Evolutionary conservation across 2,113 vertebrate genomes (phyloP), one percentile per base, ranked within the genome.

Genomic region (Dendrocopos noguchii): DNA sequence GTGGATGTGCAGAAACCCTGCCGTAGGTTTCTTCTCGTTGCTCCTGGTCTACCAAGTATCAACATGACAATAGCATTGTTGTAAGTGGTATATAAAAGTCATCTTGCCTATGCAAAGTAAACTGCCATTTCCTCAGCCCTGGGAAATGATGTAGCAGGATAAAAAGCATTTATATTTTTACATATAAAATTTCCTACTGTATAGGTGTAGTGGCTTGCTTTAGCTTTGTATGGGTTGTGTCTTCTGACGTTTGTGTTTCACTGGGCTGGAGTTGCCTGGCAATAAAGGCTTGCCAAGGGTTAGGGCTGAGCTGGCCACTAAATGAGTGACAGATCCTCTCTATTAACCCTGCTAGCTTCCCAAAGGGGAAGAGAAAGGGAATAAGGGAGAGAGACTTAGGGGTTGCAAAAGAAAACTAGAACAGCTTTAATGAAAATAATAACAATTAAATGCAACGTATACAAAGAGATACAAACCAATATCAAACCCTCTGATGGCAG

Each of bases 21-120:
- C 83, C 70, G 80, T 31, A 88, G 71, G 21, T 88, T 94, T 96
- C 71, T 91, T 55, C 91, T 86, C 56, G 2, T 59, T 57, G 42
- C 78, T 93, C 25, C 73, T 20, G 46, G 21, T 65, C 34, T 60
- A 59, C 66, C 57, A 65, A 82, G 56, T 55, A 77, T 36, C 84
- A 79, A 63, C 75, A 33, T 0, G 29, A 66, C 36, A 68, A 59
- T 21, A 29, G 57, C 25, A 17, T 66, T 57, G 24, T 65, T 86
- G 7, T 6, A 67, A 59, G 71, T 9, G 25, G 68, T 4, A 67
- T 3, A 18, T 67, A 28, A 47, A 81, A 81, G 31, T 71, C 47
- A 2, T 24, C 10, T 65, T 78, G 70, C 39, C 70, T 36, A 4
- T 77, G 73, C 76, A 65, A 66, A 90, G 31, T 59, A 21, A 34